Base-by-base conservation (phyloP, 2,797 vertebrate genomes). In the Tokudaia tokunoshimensis region DNA sequence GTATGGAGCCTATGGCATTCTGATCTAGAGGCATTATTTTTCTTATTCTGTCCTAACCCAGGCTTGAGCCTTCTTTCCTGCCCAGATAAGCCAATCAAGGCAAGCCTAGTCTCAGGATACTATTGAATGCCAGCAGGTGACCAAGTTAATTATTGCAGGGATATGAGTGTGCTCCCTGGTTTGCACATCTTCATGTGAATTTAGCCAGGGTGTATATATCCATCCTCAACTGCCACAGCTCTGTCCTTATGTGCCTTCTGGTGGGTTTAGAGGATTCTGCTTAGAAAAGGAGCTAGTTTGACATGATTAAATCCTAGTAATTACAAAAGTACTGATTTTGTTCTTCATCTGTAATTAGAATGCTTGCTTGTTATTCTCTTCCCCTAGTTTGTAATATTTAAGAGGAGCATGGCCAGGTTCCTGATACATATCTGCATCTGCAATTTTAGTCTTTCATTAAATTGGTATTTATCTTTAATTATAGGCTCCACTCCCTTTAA, bases 171-270 rank as follows among this genome's bases (percentile, higher is more conserved):
- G 15, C 29, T 61, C 3, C 12, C 63, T 29, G 74, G 20, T 72
- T 29, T 37, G 63, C 19, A 4, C 13, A 1, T 29, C 55, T 11
- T 80, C 44, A 2, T 37, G 50, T 75, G 22, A 31, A 9, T 76
- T 78, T 82, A 74, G 63, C 2, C 44, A 41, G 59, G 22, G 75
- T 87, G 8, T 52, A 10, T 72, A 31, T 14, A 63, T 59, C n/a
- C 26, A 1, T 41, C 34, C 52, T 91, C 63, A 70, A 70, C 47
- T 57, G 31, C 19, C 20, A 63, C 8, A 11, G 0, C n/a, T 55
- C 59, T 92, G 41, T 92, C 91, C 93, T 96, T 57, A 34, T 10
- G 4, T 79, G 94, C 74, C 93, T 94, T 92, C 26, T 47, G 13
- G 41, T 92, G 41, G 47, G 44, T 91, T 91, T 61, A 78, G 15